Conservation (phyloP, 1,140 invertebrate species). For the Pissodes strobi region DNA sequence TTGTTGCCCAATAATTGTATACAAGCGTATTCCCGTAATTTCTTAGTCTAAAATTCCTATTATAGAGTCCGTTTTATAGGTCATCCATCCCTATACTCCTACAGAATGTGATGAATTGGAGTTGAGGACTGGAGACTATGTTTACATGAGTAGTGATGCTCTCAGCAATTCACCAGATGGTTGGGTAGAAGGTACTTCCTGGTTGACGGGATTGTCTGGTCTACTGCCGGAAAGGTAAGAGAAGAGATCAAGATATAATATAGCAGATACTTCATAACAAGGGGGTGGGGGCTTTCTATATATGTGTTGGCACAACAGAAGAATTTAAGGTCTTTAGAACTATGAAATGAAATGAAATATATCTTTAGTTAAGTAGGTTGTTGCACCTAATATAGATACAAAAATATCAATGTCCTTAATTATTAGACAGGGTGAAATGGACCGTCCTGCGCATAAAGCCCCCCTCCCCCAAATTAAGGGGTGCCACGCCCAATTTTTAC, state of each 20-base stretch:
- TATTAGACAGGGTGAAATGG: too few species aligned
- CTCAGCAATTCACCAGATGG: conserved; percentile 75
- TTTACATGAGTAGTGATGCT: conserved; percentile 78
- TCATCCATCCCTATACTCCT: conserved; percentile 77
- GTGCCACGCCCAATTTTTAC: too few species aligned
- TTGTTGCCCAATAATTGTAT: too few species aligned
- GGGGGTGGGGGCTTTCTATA: too few species aligned
- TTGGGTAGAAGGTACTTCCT: conserved; percentile 86
- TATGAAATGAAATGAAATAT: too few species aligned
- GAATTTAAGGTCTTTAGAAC: too few species aligned
- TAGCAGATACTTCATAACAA: neutral
- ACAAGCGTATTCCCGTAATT: neutral
- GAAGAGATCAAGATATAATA: neutral
- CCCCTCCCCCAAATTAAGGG: too few species aligned
- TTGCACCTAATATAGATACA: too few species aligned
- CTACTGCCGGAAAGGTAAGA: conserved; percentile 69
- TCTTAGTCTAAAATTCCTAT: neutral
- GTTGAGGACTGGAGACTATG: conserved; percentile 81
- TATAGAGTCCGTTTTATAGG: conserved; percentile 57
- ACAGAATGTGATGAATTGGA: conserved; percentile 83
- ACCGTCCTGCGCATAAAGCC: too few species aligned
- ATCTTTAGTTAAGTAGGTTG: too few species aligned
- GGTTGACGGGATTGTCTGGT: conserved; percentile 81
- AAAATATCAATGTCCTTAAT: too few species aligned
- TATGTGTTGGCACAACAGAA: too few species aligned